Evolutionary conservation across 2,797 vertebrate genomes (phyloP).

Genomic region (Rhodeus uyekii): DNA sequence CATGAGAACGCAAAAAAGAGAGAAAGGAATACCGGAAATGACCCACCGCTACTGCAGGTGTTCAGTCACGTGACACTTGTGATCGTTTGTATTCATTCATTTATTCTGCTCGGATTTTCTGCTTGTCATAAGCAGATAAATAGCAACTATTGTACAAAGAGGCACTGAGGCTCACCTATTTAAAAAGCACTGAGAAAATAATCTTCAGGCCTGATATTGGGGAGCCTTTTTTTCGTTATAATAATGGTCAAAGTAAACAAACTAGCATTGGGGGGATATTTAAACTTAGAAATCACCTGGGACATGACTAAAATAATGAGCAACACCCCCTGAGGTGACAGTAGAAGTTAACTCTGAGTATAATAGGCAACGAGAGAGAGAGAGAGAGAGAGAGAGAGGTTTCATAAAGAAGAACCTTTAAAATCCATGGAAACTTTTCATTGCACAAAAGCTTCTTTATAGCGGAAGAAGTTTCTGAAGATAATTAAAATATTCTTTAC

Average conservation of each 20-base stretch:
- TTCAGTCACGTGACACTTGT: constrained; percentile 67
- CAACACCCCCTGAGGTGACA: neutral
- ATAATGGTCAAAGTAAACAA: neutral
- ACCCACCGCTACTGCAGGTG: constrained; percentile 72
- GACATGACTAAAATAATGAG: neutral
- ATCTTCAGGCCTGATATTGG: constrained; percentile 58
- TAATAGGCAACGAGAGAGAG: too few relatives aligned
- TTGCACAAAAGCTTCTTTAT: neutral
- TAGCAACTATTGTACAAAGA: constrained; percentile 66
- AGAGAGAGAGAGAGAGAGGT: too few relatives aligned
- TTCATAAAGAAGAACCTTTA: neutral
- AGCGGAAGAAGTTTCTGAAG: neutral
- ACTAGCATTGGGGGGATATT: neutral
- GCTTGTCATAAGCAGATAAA: constrained; percentile 79
- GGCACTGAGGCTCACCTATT: constrained; percentile 64
- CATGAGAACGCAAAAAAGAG: neutral
- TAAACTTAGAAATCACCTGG: neutral
- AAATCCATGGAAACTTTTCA: neutral
- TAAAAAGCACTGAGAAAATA: constrained; percentile 63
- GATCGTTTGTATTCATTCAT: constrained; percentile 77
- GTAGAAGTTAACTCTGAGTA: too few relatives aligned
- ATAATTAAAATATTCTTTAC: neutral
- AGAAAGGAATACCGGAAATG: neutral
- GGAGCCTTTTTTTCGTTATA: constrained; percentile 24
- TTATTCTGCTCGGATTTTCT: constrained; percentile 80